These are phyloP conservation scores for Drosophila nasuta DNA, from an alignment of 1,140 invertebrate species.

Conservation along the genomic window DNA sequence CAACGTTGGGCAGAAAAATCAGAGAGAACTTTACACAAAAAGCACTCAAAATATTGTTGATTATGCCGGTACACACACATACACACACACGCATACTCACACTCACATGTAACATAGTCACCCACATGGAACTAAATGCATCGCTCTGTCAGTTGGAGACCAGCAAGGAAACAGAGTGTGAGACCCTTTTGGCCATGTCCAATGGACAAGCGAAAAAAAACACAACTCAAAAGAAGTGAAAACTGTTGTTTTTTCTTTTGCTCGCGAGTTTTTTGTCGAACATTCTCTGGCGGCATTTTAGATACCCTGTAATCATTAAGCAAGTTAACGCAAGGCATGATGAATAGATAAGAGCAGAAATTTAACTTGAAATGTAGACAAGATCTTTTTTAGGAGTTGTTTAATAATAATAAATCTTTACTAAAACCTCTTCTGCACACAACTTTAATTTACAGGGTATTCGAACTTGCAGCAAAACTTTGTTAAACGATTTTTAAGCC, in stretches of 20 bases:
- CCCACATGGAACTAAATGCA: conserved; percentile 5
- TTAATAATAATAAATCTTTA: too few species aligned
- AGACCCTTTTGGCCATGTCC: conserved; percentile 29
- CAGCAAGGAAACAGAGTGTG: background rate
- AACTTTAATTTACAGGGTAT: conserved; percentile 5
- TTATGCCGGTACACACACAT: conserved; percentile 51
- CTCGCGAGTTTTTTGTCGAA: conserved; percentile 34
- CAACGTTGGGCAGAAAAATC: conserved; percentile 53
- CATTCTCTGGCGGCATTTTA: conserved; percentile 30
- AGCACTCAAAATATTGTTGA: conserved; percentile 82
- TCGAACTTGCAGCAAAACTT: background rate
- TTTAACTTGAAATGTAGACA: background rate
- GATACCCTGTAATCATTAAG: conserved; percentile 11
- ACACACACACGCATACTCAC: conserved; percentile 3
- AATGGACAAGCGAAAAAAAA: conserved; percentile 46
- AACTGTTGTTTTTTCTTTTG: conserved; percentile 59
- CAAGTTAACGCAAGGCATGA: background rate
- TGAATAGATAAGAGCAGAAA: background rate
- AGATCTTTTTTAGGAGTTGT: background rate
- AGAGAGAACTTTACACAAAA: conserved; percentile 74
- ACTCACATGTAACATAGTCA: background rate
- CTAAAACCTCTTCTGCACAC: too few species aligned
- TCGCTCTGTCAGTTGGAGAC: conserved; percentile 18
- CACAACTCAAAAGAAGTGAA: conserved; percentile 45
- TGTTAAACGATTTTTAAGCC: background rate